Base-by-base conservation (phyloP, 2,113 vertebrate species). In the Heloderma charlesbogerti region DNA sequence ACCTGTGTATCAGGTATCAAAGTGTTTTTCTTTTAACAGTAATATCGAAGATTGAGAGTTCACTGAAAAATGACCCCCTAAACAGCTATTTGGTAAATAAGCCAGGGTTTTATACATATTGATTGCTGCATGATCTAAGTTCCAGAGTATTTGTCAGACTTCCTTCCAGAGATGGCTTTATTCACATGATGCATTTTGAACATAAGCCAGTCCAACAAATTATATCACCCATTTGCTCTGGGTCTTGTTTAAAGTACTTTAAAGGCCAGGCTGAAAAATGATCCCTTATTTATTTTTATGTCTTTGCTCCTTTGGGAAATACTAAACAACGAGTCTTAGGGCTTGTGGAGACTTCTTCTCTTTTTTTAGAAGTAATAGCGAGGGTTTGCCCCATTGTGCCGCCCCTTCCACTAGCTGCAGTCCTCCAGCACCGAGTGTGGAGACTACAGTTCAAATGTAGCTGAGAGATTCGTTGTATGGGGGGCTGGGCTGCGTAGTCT, bases 151-250 rank as follows among this genome's bases (percentile, higher is more conserved):
- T 40, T 63, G 75, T 87, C 74, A 63, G 40, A 78, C 72, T 92
- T 91, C 66, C 86, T 54, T 83, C 29, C 80, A 75, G 48, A 45
- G 31, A 87, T 31, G 63, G 54, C 3, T 87, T 51, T 0, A 15
- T 51, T 69, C 29, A 45, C 40, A 16, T 48, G 27, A 29, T 34
- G 29, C 8, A 51, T 71, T 71, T 69, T 48, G 16, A 34, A 85
- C 6, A 10, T 48, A 71, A 71, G 63, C 40, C 27, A 12, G 29
- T 18, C 40, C 66, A 71, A 71, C 48, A 34, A 31, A 94, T 92
- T 72, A 60, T 0, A 10, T 78, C 71, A 87, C 60, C 94, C 57
- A 48, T 93, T 93, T 94, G 45, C 92, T 91, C 51, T 54, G 71
- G 91, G 82, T 66, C 84, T 54, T 90, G 72, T 89, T 37, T 75